Base-by-base conservation (phyloP, 2,888 invertebrate species). In the Embidobia sp. region DNA sequence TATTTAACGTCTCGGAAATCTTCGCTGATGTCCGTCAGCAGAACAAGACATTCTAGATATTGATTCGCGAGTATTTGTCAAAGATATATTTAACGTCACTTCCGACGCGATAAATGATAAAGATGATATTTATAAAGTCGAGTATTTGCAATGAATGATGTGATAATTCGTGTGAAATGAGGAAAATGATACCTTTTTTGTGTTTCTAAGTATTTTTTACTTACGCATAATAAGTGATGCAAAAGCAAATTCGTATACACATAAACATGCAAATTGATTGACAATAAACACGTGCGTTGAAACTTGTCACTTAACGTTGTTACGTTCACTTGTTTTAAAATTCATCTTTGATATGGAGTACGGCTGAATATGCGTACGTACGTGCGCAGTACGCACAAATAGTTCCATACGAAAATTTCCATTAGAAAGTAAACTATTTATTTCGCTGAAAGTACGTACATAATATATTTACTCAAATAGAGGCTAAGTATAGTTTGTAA, bases 201-300 rank as follows among this genome's bases (percentile, higher is more conserved):
- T 40, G 42, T 67, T 75, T 63, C 61, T 69, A 69, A 61, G 73
- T 77, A 78, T 74, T 78, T 78, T 78, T 78, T 78, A 78, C 74
- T 78, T 78, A 66, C 46, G 22, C 64, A 67, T 22, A 75, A 55
- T 67, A 73, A 63, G 61, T 42, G 44, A 74, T 53, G 57, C 59
- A 59, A 18, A 78, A 48, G 37, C 37, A 29, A 72, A 59, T 73
- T 73, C 77, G 42, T 77, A 73, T 49, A 57, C 63, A 77, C 63
- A 33, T 64, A 59, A 49, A 63, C 64, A 40, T 27, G 61, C 69
- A 69, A 67, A 67, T 73, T 78, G 64, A 66, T 69, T 70, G 74
- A 78, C 74, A 70, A 74, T 74, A 74, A 78, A 74, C 74, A 70
- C 48, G 70, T 70, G 74, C 74, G 78, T 78, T 78, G 78, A 70